Evolutionary conservation across 1,140 invertebrate species (phyloP).

Genomic region (Philopotamus ludificatus): DNA sequence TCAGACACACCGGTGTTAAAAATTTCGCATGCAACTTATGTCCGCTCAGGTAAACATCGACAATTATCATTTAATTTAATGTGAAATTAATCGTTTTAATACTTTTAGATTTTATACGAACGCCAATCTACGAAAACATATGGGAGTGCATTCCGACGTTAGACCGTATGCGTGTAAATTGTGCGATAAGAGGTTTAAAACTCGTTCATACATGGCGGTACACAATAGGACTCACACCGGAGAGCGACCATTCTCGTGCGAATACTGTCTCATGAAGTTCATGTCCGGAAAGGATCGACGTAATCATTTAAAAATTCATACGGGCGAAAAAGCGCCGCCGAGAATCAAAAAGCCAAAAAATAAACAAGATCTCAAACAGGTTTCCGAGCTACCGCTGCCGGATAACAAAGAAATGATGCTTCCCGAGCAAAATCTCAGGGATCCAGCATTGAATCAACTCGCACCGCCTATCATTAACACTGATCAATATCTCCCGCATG

Average conservation of each 20-base stretch:
- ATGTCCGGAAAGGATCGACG: constrained; percentile 37
- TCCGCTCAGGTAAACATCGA: constrained; percentile 23
- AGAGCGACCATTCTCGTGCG: constrained; percentile 30
- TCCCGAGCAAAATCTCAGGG: background rate
- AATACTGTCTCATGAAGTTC: constrained; percentile 33
- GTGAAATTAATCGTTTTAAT: background rate
- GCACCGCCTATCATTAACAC: background rate
- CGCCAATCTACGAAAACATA: constrained; percentile 39
- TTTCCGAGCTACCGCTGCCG: background rate
- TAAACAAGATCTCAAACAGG: background rate
- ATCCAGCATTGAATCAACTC: background rate
- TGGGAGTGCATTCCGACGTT: constrained; percentile 35
- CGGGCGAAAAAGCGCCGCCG: constrained; percentile 9
- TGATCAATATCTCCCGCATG: background rate
- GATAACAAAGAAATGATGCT: too few relatives aligned
- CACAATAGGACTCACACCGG: constrained; percentile 33
- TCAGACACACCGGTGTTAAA: constrained; percentile 35
- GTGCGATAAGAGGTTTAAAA: constrained; percentile 38
- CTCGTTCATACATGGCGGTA: constrained; percentile 32
- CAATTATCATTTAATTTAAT: constrained; percentile 1
- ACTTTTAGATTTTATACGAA: constrained; percentile 39
- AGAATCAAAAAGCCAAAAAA: constrained; percentile 16
- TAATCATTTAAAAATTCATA: constrained; percentile 29
- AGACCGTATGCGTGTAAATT: constrained; percentile 34
- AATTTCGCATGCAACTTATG: constrained; percentile 35